Base-by-base conservation (phyloP, 2,888 invertebrate genomes). In the Meteorus colon region DNA sequence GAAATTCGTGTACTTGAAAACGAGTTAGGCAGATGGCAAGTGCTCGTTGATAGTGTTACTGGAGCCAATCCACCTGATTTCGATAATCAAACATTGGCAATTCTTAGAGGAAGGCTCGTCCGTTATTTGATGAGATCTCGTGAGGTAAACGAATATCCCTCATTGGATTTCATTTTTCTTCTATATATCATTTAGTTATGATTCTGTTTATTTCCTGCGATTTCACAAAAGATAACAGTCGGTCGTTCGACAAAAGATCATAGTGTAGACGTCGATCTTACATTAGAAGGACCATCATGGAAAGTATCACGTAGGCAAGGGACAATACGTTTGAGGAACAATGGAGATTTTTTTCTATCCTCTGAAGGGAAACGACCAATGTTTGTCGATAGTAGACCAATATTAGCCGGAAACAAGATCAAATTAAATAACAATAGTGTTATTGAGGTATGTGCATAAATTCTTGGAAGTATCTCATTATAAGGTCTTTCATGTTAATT, bases 281-380 rank as follows among this genome's bases (percentile, higher is more conserved):
- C 95, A 0, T 91, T 98, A 62, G 98, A 99, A 90, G 98, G 98
- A 0, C 98, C 98, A 0, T 96, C 98, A 0, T 95, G 96, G 89
- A 98, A 98, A 90, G 94, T 97, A 59, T 98, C 98, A 0, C 92
- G 98, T 62, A 93, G 96, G 80, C 98, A 98, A 89, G 98, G 97
- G 8, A 96, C 97, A 1, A 96, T 99, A 79, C 92, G 94, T 67
- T 92, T 98, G 79, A 92, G 97, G 72, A 97, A 96, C 89, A 97
- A 96, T 81, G 98, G 98, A 0, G 98, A 98, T 88, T 99, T 98
- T 90, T 96, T 96, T 87, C 93, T 99, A 84, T 95, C 96, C 27
- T 98, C 98, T 65, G 98, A 98, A 89, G 99, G 98, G 27, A 97
- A 97, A 87, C 91, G 98, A 77, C 96, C 98, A 2, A 95, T 99